phyloP scores from a whole-genome alignment of 2,888 invertebrate genomes.

The Drosophila subquinaria region DNA sequence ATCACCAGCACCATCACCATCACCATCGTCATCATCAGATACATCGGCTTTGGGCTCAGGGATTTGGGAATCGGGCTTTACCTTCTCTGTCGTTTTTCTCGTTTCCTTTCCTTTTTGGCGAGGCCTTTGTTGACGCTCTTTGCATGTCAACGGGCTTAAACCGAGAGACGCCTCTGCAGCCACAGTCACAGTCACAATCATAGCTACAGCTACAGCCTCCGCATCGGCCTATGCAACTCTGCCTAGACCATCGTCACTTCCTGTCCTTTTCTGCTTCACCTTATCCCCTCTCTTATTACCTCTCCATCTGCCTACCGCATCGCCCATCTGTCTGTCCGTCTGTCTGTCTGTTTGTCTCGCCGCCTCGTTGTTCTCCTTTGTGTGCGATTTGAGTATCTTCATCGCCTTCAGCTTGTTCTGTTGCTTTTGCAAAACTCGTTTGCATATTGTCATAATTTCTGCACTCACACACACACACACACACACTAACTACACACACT shows the following conservation, averaged over 20 bases:
- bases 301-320: conserved; percentile 24
- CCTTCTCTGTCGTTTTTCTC: conserved; percentile 52
- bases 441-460: conserved; percentile 81
- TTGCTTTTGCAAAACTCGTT: conserved; percentile 72
- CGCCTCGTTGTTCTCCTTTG: conserved; percentile 70
- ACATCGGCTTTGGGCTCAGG: conserved; percentile 1
- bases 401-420: conserved; percentile 52
- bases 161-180: conserved; percentile 57
- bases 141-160: conserved; percentile 75
- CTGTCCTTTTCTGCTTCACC: conserved; percentile 36
- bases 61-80: conserved; percentile 51
- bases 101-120: conserved; percentile 24
- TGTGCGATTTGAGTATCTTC: conserved; percentile 64
- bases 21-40: background rate
- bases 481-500: conserved; percentile 24
- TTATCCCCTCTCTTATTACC: background rate
- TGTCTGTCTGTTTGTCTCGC: conserved; percentile 34
- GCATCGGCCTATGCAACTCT: conserved; percentile 43
- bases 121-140: conserved; percentile 64
- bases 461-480: conserved; percentile 51
- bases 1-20: background rate
- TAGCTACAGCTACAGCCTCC: conserved; percentile 31
- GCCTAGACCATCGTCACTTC: conserved; percentile 63
- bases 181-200: conserved; percentile 13
- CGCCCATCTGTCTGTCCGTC: conserved; percentile 34